Evolutionary conservation across 2,797 vertebrate genomes (phyloP), one percentile per base, ranked within the genome.

Genomic region (Aeoliscus strigatus): DNA sequence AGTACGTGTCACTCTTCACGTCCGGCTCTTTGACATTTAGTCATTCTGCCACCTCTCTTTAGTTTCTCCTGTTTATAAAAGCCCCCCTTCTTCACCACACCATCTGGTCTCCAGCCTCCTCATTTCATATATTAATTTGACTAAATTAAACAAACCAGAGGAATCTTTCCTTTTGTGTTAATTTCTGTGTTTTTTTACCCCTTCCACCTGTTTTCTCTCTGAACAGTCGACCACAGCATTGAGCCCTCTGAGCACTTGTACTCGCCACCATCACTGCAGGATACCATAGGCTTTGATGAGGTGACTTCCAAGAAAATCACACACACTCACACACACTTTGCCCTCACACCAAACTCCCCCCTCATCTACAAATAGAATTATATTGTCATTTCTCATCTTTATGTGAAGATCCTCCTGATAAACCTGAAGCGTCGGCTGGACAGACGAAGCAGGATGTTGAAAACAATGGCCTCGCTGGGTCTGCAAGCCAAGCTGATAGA

Each of bases 351-450:
- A 21, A n/a, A n/a, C n/a, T n/a, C n/a, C n/a, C n/a, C n/a, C n/a
- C n/a, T n/a, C n/a, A n/a, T n/a, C n/a, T n/a, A n/a, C n/a, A n/a
- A n/a, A n/a, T n/a, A n/a, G n/a, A n/a, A n/a, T n/a, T n/a, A n/a
- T n/a, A n/a, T n/a, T n/a, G n/a, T n/a, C n/a, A n/a, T n/a, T n/a
- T 8, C 8, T 17, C 31, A 16, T 16, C 14, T 13, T 13, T 21
- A 31, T 43, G 8, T 41, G 59, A 65, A 97, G 94, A 87, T 96
- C 69, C 94, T 91, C 73, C 82, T 98, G 86, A 94, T 98, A 51
- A 98, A 97, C 60, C 86, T 97, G 63, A 96, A 94, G 65, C 90
- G 93, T 3, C 87, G 94, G 5, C 81, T 87, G 35, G 94, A 97
- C 81, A 83, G 96, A 34, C 81, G 93, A 59, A 90, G 88, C 58